Base-by-base conservation (phyloP, 2,113 vertebrate genomes). In the Chionis minor region DNA sequence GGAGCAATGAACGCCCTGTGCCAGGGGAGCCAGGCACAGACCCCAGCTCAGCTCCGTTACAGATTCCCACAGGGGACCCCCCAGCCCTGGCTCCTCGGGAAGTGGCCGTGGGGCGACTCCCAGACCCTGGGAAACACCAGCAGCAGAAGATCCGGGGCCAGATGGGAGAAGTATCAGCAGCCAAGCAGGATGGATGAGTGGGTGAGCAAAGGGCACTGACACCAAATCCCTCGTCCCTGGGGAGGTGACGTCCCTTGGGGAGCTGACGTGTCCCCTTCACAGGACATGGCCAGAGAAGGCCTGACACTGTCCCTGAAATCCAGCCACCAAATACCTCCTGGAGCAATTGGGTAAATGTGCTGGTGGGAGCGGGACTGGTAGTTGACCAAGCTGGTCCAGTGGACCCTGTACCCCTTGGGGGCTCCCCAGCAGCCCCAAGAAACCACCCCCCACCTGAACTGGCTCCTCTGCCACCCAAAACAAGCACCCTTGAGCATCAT, bases 121-220 rank as follows among this genome's bases (percentile, higher is more conserved):
- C 2, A 0, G 71, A 45, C 45, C 58, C 88, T 93, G 93, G 92
- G 90, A 96, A 96, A 94, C 55, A 79, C 44, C 81, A 81, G 20
- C 56, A 51, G 40, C 7, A 2, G 81, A 94, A 92, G 42, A 95
- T 32, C 42, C 16, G 3, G 19, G 18, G 26, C 56, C 72, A 72
- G 65, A 90, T 81, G 88, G 78, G 63, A 91, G 15, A 96, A 91
- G 56, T 10, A 52, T 44, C 70, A 44, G 58, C 12, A 7, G 38
- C 66, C 30, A 18, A 93, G 65, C 0, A 2, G 65, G 47, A 67
- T 91, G 54, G 58, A 79, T 82, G 69, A 95, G 78, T 61, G 84
- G 70, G 42, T 65, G 87, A 97, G 73, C 0, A 0, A 91, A 95
- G 90, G 70, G 52, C 74, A 54, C 35, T 91, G 81, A 96, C 62